A percentile compares a stretch with the other conserved stretches of the same genome.
phyloP scores from a whole-genome alignment of 2,113 vertebrate species.

The Osmerus eperlanus region DNA sequence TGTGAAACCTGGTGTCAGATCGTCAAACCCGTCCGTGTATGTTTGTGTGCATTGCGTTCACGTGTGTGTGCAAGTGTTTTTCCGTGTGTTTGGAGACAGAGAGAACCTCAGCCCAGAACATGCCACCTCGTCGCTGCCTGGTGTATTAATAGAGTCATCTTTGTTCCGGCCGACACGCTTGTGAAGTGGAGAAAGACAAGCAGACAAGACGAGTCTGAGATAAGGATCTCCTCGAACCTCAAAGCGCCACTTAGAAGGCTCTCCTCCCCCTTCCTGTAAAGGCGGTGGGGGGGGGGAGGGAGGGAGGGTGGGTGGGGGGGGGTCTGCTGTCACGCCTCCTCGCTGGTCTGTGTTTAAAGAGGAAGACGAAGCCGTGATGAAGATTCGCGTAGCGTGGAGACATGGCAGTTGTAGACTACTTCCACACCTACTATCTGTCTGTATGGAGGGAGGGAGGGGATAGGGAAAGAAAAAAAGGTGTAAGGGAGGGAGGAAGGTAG shows the following conservation, averaged over 20 bases:
- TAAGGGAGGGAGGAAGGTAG: no score
- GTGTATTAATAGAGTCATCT: slow-evolving; percentile 64
- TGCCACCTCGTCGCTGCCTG: slow-evolving; percentile 44
- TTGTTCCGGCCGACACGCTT: slow-evolving; percentile 60
- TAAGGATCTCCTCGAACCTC: slow-evolving; percentile 64
- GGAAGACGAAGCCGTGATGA: slow-evolving; percentile 24
- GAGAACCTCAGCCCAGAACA: slow-evolving; percentile 39
- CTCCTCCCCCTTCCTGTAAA: slow-evolving; percentile 50
- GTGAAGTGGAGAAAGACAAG: slow-evolving; percentile 60
- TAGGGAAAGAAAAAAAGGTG: no score
- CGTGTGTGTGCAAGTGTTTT: neutral
- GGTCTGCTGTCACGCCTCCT: slow-evolving; percentile 41
- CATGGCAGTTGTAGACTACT: no score
- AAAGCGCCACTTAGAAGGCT: slow-evolving; percentile 64
- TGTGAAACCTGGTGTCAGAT: no score
- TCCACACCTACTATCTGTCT: no score
- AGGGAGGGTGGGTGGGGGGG: neutral
- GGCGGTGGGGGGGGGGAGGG: neutral
- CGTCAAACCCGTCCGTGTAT: no score
- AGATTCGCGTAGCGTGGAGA: neutral
- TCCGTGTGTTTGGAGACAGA: slow-evolving; percentile 31
- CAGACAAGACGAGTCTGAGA: slow-evolving; percentile 30
- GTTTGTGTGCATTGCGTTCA: no score
- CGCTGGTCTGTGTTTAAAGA: slow-evolving; percentile 14
- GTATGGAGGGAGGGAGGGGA: no score